Evolutionary conservation across 2,113 vertebrate genomes (phyloP).

Genomic region (Pygathrix nemaeus): DNA sequence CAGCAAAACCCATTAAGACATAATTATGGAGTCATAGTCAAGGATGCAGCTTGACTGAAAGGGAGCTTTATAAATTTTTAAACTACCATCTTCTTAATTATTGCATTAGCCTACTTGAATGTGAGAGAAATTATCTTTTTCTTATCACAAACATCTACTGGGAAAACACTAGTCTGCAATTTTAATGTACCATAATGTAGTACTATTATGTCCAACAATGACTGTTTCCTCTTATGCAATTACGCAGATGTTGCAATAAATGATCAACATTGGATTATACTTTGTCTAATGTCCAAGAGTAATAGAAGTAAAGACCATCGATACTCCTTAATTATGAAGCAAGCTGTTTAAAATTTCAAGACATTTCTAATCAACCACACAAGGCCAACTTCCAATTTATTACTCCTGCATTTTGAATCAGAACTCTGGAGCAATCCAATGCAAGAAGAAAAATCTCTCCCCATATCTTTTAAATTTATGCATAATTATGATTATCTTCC

Average conservation of each 20-base stretch:
- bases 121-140: not conserved
- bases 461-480: not conserved
- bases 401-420: not conserved
- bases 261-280: not conserved
- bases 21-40: not conserved
- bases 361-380: not conserved
- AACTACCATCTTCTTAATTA: not conserved
- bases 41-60: not conserved
- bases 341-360: not conserved
- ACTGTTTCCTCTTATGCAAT: not conserved
- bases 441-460: not conserved
- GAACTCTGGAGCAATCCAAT: not conserved
- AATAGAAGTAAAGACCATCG: not conserved
- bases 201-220: not conserved
- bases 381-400: not conserved
- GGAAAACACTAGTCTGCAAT: constrained; percentile 26
- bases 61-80: not conserved
- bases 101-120: not conserved
- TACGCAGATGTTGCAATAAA: not conserved
- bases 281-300: not conserved
- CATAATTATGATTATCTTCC: not conserved
- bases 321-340: not conserved
- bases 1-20: not conserved
- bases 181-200: not conserved
- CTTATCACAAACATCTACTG: not conserved